These are phyloP conservation scores for Pachypanchax playfairii DNA, from an alignment of 2,113 vertebrate genomes.

Conservation along the genomic window DNA sequence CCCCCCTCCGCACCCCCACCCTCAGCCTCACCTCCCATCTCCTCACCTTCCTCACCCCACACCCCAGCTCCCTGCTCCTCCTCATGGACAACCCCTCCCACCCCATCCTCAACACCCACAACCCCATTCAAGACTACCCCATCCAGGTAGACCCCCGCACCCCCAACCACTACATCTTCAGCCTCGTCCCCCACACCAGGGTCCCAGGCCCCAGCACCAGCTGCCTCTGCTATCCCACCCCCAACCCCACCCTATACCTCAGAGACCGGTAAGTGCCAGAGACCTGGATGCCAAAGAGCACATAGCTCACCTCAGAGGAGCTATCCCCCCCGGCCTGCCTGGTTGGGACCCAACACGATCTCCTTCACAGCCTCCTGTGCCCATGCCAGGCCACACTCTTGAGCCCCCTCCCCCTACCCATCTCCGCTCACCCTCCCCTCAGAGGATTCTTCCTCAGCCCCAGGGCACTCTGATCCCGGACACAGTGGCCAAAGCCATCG, in stretches of 20 bases:
- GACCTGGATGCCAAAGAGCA: constrained; percentile 93
- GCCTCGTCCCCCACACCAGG: constrained; percentile 69
- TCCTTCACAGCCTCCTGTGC: constrained; percentile 65
- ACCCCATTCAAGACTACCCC: constrained; percentile 64
- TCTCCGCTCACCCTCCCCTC: constrained; percentile 89
- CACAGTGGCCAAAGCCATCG: constrained; percentile 93
- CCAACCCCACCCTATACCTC: constrained; percentile 76
- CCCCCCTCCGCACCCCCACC: constrained; percentile 70
- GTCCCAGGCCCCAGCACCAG: constrained; percentile 71
- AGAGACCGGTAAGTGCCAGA: constrained; percentile 92
- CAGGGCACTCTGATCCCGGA: constrained; percentile 87
- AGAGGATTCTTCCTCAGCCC: constrained; percentile 94
- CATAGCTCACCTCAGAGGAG: constrained; percentile 67
- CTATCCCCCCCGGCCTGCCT: constrained; percentile 55
- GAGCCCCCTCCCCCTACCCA: constrained; percentile 82
- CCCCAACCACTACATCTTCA: constrained; percentile 76
- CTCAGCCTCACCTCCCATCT: constrained; percentile 58
- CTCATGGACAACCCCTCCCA: constrained; percentile 63
- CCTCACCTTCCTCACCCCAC: constrained; percentile 62
- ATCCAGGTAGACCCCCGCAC: constrained; percentile 65
- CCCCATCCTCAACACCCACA: constrained; percentile 68
- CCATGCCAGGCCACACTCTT: constrained; percentile 82
- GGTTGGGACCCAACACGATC: constrained; percentile 73
- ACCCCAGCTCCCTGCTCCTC: constrained; percentile 60
- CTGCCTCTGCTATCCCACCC: constrained; percentile 75